Evolutionary conservation across 2,113 vertebrate species (phyloP), one percentile per base, ranked within the genome.

Genomic region (Empidonax traillii): DNA sequence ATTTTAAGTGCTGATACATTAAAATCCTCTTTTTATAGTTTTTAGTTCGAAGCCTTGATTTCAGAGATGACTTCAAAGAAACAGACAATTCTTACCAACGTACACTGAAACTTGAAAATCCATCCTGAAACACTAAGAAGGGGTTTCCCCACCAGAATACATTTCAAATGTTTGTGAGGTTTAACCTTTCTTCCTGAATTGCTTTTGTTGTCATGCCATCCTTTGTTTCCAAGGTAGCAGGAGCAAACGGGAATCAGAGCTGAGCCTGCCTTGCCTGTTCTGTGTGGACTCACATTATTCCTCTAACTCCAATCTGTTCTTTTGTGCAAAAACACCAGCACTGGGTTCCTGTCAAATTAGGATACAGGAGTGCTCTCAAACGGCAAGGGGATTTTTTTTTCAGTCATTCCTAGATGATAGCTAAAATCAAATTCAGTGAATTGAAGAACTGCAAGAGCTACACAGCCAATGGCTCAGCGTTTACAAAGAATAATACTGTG

Each of bases 131-230:
- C 17, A 78, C 22, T 5, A 10, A 37, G 33, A 33, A 74, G 11
- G 19, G 22, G 20, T 44, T 91, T 73, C 27, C 41, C 59, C 46
- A 16, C 17, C 74, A 83, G 25, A 69, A 77, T 14, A 66, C 4
- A 12, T 44, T 78, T 66, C 3, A 15, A 93, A 77, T 68, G 51
- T 85, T 94, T 59, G 46, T 46, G 73, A 96, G 90, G 85, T 59
- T 90, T 83, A 77, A 91, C 94, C 82, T 78, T 74, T 92, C 93
- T 79, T 90, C 80, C 53, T 33, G 80, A 87, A 86, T 72, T 77
- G 93, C 79, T 78, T 96, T 97, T 96, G 93, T 96, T 97, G 92
- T 94, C 95, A 97, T 95, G 91, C 84, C 92, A 96, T 47, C 68
- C 87, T 95, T 89, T 93, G 96, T 93, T 96, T 94, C 93, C 96